Base-by-base conservation (phyloP, 2,797 vertebrate species). In the Halcyon badia region DNA sequence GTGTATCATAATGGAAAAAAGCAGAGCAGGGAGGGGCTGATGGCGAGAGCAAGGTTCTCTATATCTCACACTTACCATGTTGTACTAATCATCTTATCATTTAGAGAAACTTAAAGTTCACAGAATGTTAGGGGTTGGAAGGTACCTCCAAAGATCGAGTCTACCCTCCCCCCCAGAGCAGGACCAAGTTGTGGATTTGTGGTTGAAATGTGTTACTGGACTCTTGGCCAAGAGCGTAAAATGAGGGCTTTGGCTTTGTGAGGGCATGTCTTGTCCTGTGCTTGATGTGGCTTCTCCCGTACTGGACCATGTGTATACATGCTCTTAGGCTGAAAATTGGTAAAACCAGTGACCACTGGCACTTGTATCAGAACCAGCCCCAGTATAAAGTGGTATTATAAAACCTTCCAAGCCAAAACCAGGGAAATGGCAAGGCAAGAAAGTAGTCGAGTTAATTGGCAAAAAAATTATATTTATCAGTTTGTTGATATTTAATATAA, bases 401-500 rank as follows among this genome's bases (percentile, higher is more conserved):
- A 92, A 97, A 78, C 49, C 28, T 58, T 70, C 15, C 39, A 54
- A 93, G 60, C 39, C 58, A 81, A 92, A 88, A 54, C 15, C 10
- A 35, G 28, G 51, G 28, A 56, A 69, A 72, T 3, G 9, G 37
- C 79, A 88, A 91, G 39, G 35, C 65, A 95, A 85, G 48, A 77
- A 90, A 89, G 37, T 42, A 94, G 54, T 65, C 46, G 28, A 87
- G 71, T 73, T 91, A 92, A 89, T 42, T 54, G 44, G 60, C 19
- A 57, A 83, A 42, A 41, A 94, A 84, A 76, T 33, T 25, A 6
- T 22, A 68, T 61, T 89, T 87, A 87, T 85, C 66, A 86, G 21
- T 51, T 95, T 75, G 33, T 86, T 91, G 75, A 80, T 80, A 93
- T 91, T 84, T 79, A 72, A 28, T 71, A 37, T 87, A 91, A 87